A percentile compares a stretch with the other conserved stretches of the same genome.
phyloP scores from a whole-genome alignment of 2,797 vertebrate species.

The Sus cebifrons region DNA sequence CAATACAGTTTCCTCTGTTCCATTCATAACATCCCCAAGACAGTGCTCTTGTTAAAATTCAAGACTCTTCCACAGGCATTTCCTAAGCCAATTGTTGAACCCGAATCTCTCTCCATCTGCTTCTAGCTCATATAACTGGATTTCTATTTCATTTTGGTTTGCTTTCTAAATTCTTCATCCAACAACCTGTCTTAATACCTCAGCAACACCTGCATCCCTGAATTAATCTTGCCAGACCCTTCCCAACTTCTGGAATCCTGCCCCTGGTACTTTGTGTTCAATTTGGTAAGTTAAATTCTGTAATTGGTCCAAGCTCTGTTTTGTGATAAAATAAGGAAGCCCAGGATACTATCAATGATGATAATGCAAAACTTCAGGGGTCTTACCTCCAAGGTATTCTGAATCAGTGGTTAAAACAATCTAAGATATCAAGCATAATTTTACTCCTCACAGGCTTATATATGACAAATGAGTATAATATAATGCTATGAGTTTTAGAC shows the following conservation, averaged over 20 bases:
- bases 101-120: constrained; percentile 52
- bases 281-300: constrained; percentile 52
- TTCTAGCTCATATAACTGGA: constrained; percentile 8
- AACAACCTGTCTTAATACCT: constrained; percentile 28
- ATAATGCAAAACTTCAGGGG: constrained; percentile 27
- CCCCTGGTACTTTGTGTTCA: constrained; percentile 27
- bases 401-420: constrained; percentile 24
- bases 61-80: neutral
- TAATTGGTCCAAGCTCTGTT: neutral
- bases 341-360: constrained; percentile 52
- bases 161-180: constrained; percentile 12
- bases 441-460: neutral
- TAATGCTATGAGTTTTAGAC: neutral
- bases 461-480: constrained; percentile 17
- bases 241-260: constrained; percentile 46
- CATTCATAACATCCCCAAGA: neutral
- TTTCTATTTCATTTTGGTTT: constrained; percentile 57
- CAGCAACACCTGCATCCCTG: constrained; percentile 60
- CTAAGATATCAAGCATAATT: constrained; percentile 33
- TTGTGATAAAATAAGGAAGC: constrained; percentile 62
- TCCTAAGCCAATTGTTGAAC: constrained; percentile 27
- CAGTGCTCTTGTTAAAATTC: constrained; percentile 47
- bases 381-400: constrained; percentile 2
- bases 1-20: neutral
- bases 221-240: constrained; percentile 3